Evolutionary conservation across 2,113 vertebrate genomes (phyloP), one percentile per base, ranked within the genome.

Genomic region (Oreotrochilus melanogaster): DNA sequence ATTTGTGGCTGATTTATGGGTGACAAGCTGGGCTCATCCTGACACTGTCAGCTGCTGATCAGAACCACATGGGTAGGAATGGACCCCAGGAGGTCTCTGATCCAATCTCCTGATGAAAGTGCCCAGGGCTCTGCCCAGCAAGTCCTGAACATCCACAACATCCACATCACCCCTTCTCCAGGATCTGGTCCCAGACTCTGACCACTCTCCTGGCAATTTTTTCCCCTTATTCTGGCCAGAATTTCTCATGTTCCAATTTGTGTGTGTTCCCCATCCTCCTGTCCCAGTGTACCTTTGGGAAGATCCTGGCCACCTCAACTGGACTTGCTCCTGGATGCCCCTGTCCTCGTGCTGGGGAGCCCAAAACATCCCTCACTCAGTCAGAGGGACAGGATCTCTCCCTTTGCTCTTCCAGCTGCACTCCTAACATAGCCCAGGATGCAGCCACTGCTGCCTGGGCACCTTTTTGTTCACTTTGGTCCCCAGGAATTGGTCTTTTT

Each of bases 61-160:
- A 80, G 64, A 74, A 25, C 28, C 43, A 81, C 0, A 0, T 0
- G 7, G 18, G 51, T 47, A 23, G 27, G 31, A 67, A 71, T 19
- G 11, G 79, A 47, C 25, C 39, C 43, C 93, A 72, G 48, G 15
- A 75, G n/a, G 31, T 30, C 78, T 47, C n/a, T 31, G n/a, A 83
- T 28, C 24, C 56, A 80, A 21, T 3, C 43, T 80, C 42, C 73
- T 39, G 23, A 65, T n/a, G 14, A 71, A 78, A 85, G 58, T n/a
- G 14, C 53, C 78, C 57, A 60, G 24, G 39, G 39, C 21, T 64
- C 65, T 85, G 33, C 35, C 61, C 61, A 93, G 30, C 30, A 53
- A 50, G 56, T 24, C 47, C 73, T 42, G 14, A 62, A 42, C 25
- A 58, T 19, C 42, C 78, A 4, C 35, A 50, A 21, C 4, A 3